phyloP scores from a whole-genome alignment of 2,113 vertebrate genomes.

The Ciconia stormi region DNA sequence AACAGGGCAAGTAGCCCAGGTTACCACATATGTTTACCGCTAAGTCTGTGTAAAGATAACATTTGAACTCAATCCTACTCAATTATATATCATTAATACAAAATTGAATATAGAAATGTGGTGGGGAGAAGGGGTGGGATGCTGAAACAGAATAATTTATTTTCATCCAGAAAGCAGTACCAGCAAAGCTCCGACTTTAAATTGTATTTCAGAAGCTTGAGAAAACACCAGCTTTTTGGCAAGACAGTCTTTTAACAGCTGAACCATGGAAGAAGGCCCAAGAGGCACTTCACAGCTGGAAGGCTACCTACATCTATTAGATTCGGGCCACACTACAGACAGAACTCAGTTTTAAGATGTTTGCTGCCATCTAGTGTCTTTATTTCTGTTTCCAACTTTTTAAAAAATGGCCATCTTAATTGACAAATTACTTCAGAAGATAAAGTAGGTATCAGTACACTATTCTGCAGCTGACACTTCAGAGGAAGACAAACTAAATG shows the following conservation, averaged over 20 bases:
- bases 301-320: background rate
- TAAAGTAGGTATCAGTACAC: background rate
- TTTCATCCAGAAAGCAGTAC: background rate
- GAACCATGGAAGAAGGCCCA: background rate
- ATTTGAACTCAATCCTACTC: background rate
- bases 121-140: rapidly evolving
- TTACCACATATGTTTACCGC: background rate
- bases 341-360: conserved; percentile 31
- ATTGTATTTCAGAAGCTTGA: background rate
- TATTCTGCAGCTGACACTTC: background rate
- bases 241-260: background rate
- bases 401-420: rapidly evolving
- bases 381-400: background rate
- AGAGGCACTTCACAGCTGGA: background rate
- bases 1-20: background rate
- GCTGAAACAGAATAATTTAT: background rate
- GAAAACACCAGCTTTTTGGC: background rate
- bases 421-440: background rate
- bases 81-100: background rate
- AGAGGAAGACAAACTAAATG: background rate
- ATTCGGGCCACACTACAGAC: background rate
- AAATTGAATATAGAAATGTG: background rate
- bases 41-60: background rate
- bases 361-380: conserved; percentile 78
- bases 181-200: background rate